A percentile compares a stretch with the other conserved stretches of the same genome.
Evolutionary conservation across 2,797 vertebrate genomes (phyloP).

Genomic region (Liasis olivaceus): DNA sequence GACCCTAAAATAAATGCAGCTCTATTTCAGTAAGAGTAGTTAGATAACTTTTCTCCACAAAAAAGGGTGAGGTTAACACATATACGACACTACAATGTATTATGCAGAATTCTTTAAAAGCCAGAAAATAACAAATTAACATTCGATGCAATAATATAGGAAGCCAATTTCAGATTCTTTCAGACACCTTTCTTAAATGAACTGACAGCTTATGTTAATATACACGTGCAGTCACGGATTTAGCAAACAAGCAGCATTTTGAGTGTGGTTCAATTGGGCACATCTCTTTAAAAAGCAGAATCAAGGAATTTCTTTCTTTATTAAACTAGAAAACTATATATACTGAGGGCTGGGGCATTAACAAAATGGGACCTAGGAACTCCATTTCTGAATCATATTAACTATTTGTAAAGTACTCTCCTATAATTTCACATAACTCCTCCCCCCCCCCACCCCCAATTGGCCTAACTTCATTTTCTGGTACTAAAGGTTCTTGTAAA

Average conservation of each 20-base stretch:
- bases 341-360: slow-evolving; percentile 2
- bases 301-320: slow-evolving; percentile 21
- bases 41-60: neutral
- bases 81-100: neutral
- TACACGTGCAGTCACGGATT: neutral
- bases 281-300: slow-evolving; percentile 10
- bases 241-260: neutral
- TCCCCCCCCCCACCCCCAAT: too few relatives aligned
- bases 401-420: neutral
- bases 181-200: neutral
- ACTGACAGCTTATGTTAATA: neutral
- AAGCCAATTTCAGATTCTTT: neutral
- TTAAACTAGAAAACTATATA: slow-evolving; percentile 16
- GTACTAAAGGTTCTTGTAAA: too few relatives aligned
- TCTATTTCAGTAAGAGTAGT: neutral
- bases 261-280: neutral
- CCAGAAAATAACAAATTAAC: neutral
- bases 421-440: neutral
- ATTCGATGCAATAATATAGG: slow-evolving; percentile 4
- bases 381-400: neutral
- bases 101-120: slow-evolving; percentile 4
- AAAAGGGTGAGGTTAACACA: neutral
- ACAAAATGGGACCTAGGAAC: slow-evolving; percentile 36
- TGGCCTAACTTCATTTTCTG: too few relatives aligned
- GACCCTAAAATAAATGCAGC: neutral